Evolutionary conservation across 2,888 invertebrate species (phyloP).

Genomic region (Harpalus rufipes): DNA sequence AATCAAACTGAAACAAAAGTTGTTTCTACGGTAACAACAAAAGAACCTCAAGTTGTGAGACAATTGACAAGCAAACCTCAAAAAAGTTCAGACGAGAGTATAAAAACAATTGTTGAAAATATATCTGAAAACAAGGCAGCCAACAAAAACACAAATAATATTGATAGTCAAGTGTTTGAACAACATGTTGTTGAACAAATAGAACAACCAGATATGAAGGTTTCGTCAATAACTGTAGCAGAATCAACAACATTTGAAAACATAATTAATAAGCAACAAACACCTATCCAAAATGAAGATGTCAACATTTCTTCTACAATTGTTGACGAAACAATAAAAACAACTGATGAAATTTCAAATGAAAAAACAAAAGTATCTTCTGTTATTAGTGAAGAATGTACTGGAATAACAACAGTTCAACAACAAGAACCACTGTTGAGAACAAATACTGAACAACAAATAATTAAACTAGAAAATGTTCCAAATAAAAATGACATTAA

Average conservation of each 20-base stretch:
- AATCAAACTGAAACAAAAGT: slow-evolving; percentile 9
- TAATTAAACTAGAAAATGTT: background rate
- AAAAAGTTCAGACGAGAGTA: background rate
- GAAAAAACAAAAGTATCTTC: background rate
- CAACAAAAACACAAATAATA: too few relatives aligned
- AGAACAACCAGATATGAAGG: too few relatives aligned
- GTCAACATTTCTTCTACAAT: too few relatives aligned
- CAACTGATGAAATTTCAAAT: too few relatives aligned
- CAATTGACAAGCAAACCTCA: background rate
- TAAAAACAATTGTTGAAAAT: background rate
- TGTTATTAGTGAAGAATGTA: background rate
- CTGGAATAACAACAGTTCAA: background rate
- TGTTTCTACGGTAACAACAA: slow-evolving; percentile 8
- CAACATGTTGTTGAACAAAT: too few relatives aligned
- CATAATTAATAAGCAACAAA: too few relatives aligned
- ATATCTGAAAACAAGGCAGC: background rate
- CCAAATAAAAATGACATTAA: background rate
- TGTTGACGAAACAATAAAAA: too few relatives aligned
- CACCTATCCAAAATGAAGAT: too few relatives aligned
- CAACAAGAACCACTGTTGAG: background rate
- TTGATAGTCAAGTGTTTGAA: too few relatives aligned
- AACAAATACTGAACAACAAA: background rate
- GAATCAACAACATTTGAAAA: too few relatives aligned
- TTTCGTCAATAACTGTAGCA: too few relatives aligned
- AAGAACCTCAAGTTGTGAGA: background rate